These are phyloP conservation scores for Atopsyche davidsoni DNA, from an alignment of 1,140 invertebrate species.

Conservation along the genomic window DNA sequence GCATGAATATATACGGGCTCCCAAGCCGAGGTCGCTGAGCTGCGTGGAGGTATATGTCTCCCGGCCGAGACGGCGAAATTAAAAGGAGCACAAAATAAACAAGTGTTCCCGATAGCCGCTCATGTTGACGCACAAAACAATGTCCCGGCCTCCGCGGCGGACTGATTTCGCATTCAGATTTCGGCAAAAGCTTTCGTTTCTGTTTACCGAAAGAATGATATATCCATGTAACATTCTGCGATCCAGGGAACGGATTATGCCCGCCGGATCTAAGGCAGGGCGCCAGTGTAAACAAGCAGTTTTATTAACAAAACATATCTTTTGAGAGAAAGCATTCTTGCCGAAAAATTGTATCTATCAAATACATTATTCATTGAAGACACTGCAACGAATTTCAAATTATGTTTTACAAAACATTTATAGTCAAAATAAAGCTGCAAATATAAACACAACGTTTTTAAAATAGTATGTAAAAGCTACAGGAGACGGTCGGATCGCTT, in stretches of 20 bases:
- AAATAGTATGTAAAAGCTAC: too few species aligned
- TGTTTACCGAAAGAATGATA: slow-evolving; percentile 26
- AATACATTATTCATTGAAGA: too few species aligned
- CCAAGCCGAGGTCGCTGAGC: too few species aligned
- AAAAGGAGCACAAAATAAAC: slow-evolving; percentile 22
- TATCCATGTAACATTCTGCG: slow-evolving; percentile 18
- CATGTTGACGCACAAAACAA: slow-evolving; percentile 29
- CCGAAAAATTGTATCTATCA: too few species aligned
- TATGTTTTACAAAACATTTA: too few species aligned
- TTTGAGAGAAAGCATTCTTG: too few species aligned
- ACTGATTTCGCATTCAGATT: slow-evolving; percentile 32
- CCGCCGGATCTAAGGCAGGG: slow-evolving; percentile 3
- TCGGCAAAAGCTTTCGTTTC: slow-evolving; percentile 22
- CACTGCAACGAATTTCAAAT: too few species aligned
- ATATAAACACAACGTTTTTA: too few species aligned
- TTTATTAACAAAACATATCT: too few species aligned
- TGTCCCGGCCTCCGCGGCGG: slow-evolving; percentile 19
- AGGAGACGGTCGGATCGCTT: background rate
- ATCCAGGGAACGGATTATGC: slow-evolving; percentile 16
- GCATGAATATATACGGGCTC: slow-evolving; percentile 13
- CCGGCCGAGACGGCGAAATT: slow-evolving; percentile 24
- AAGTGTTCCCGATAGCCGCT: slow-evolving; percentile 25
- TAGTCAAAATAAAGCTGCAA: too few species aligned
- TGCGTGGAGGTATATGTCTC: too few species aligned
- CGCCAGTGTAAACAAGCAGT: too few species aligned